Evolutionary conservation across 2,888 invertebrate genomes (phyloP).

Genomic region (Agrilus biguttatus): DNA sequence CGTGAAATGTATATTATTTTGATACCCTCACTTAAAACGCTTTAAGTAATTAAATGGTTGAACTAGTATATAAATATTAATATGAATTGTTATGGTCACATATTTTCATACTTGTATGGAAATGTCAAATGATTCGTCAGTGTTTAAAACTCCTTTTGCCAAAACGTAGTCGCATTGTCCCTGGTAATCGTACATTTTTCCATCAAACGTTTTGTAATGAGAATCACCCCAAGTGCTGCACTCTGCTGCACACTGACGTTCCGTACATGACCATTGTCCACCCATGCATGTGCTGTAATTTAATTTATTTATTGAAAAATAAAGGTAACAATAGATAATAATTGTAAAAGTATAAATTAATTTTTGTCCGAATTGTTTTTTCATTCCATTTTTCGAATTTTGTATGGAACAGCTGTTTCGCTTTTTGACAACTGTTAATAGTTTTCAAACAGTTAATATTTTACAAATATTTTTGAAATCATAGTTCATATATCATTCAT

Average conservation of each 20-base stretch:
- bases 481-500: no score
- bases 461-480: no score
- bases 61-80: neutral
- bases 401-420: no score
- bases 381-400: no score
- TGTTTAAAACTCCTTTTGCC: constrained; percentile 52
- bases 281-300: constrained; percentile 47
- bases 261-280: constrained; percentile 70
- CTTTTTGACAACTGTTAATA: no score
- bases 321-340: neutral
- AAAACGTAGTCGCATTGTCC: constrained; percentile 79
- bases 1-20: no score
- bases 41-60: constrained; percentile 1
- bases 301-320: neutral
- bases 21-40: no score
- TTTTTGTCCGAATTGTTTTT: no score
- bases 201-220: constrained; percentile 79
- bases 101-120: constrained; percentile 47
- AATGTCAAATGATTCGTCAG: constrained; percentile 54
- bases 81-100: neutral
- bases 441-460: no score
- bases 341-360: no score
- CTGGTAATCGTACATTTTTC: constrained; percentile 67
- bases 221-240: constrained; percentile 86
- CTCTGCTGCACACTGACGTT: constrained; percentile 56